Base-by-base conservation (phyloP, 2,113 vertebrate genomes). In the Noctilio leporinus region DNA sequence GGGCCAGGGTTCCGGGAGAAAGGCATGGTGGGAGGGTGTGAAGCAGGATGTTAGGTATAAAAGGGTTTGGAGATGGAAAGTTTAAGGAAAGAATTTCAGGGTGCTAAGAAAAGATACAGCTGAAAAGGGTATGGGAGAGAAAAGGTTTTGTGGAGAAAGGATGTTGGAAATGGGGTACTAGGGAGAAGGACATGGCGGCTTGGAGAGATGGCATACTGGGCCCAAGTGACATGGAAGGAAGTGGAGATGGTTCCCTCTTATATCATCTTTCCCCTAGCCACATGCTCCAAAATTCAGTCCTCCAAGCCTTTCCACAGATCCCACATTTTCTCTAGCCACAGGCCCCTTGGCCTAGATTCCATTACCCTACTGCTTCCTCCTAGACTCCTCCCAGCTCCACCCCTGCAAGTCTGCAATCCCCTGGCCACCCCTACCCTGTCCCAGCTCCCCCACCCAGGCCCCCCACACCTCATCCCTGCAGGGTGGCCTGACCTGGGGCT, bases 401-500 rank as follows among this genome's bases (percentile, higher is more conserved):
- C n/a, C 77, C 67, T 49, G 49, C 35, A 35, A 55, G 26, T 33
- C 33, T 80, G 89, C 5, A 26, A 10, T 80, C 70, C 47, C 19
- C 12, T 53, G 20, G 40, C 64, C 45, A 51, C 75, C 43, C 40
- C 62, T 7, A 0, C 11, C 45, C 28, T 20, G 14, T 45, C 45
- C 72, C 80, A 19, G 87, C 49, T 33, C 40, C 86, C 77, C 65
- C 8, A 16, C 35, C 57, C 82, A 30, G 69, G 38, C 10, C 4
- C 45, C 57, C 62, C 69, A 30, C 8, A 4, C 33, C 65, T 26
- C 20, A 2, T 6, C 49, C 80, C 67, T 40, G 72, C 70, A 65
- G 76, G 67, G 85, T 62, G 55, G 75, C 78, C 98, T 99, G 98
- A 99, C 99, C 99, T 99, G 95, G 99, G 99, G 97, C 99, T 99